These are phyloP conservation scores for Limanda limanda DNA, from an alignment of 2,113 vertebrate genomes.

Conservation along the genomic window DNA sequence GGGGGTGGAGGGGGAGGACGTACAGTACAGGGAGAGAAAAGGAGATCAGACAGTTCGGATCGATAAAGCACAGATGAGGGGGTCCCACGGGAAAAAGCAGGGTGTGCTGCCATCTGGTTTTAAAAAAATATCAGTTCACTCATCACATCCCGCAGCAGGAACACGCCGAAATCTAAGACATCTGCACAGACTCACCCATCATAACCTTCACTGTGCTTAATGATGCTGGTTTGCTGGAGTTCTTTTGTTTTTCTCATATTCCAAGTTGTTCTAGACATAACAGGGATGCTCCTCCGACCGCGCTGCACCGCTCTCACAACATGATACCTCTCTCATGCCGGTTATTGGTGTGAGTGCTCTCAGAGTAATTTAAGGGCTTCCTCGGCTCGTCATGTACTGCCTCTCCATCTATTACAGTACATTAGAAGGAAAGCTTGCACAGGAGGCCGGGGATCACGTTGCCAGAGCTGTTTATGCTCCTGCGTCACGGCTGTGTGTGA, in stretches of 20 bases:
- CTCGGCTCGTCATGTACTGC: conserved; percentile 61
- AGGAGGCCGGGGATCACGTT: conserved; percentile 44
- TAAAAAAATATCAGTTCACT: neutral
- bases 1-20: neutral
- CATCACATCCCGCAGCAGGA: neutral
- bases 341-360: conserved; percentile 71
- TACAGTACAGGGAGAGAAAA: conserved; percentile 28
- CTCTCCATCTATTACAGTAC: conserved; percentile 60
- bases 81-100: conserved; percentile 40
- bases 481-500: too few species aligned
- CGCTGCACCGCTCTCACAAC: conserved; percentile 47
- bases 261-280: conserved; percentile 18
- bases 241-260: neutral
- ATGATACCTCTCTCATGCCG: conserved; percentile 49
- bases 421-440: conserved; percentile 57
- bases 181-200: neutral
- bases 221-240: conserved; percentile 22
- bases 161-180: conserved; percentile 5
- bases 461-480: too few species aligned
- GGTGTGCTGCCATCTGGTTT: conserved; percentile 61
- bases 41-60: conserved; percentile 50
- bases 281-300: neutral
- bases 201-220: conserved; percentile 8
- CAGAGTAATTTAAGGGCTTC: conserved; percentile 69
- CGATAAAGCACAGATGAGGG: conserved; percentile 71